Evolutionary conservation across 2,888 invertebrate genomes (phyloP).

Genomic region (Drosophila dives): DNA sequence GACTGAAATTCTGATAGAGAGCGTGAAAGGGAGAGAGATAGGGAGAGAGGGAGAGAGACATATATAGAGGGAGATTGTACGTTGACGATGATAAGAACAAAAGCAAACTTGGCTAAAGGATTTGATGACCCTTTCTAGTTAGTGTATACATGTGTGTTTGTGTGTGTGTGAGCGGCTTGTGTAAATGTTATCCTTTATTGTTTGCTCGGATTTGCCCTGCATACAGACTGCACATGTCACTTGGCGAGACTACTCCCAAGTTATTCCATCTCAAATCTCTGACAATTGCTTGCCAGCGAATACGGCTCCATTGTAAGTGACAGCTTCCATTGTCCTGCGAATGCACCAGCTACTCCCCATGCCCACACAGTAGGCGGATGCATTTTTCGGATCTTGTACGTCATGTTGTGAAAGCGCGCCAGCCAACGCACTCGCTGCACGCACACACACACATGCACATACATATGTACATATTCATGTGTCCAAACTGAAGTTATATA

Average conservation of each 20-base stretch:
- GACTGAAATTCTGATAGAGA: slow-evolving; percentile 6
- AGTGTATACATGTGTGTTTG: slow-evolving; percentile 30
- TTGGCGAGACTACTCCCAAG: slow-evolving; percentile 52
- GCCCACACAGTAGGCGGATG: slow-evolving; percentile 50
- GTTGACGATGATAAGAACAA: slow-evolving; percentile 72
- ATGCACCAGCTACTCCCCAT: slow-evolving; percentile 35
- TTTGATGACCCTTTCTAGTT: slow-evolving; percentile 63
- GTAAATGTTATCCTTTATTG: slow-evolving; percentile 77
- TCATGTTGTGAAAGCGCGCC: slow-evolving; percentile 44
- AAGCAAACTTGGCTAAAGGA: slow-evolving; percentile 77
- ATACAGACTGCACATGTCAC: slow-evolving; percentile 64
- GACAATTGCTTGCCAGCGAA: slow-evolving; percentile 21
- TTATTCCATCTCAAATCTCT: slow-evolving; percentile 15
- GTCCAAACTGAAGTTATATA: slow-evolving; percentile 8
- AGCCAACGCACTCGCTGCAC: slow-evolving; percentile 1
- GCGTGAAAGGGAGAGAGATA: not conserved
- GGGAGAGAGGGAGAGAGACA: slow-evolving; percentile 32
- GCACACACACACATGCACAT: not conserved
- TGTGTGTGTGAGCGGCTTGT: slow-evolving; percentile 47
- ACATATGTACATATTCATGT: not conserved
- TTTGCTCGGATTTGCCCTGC: slow-evolving; percentile 59
- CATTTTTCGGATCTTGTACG: slow-evolving; percentile 51
- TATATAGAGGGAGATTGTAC: slow-evolving; percentile 40
- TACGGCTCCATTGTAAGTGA: slow-evolving; percentile 70
- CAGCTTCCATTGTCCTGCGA: slow-evolving; percentile 70